Evolutionary conservation across 2,888 invertebrate genomes (phyloP), one percentile per base, ranked within the genome.

Genomic region (Folsomia manolachei): DNA sequence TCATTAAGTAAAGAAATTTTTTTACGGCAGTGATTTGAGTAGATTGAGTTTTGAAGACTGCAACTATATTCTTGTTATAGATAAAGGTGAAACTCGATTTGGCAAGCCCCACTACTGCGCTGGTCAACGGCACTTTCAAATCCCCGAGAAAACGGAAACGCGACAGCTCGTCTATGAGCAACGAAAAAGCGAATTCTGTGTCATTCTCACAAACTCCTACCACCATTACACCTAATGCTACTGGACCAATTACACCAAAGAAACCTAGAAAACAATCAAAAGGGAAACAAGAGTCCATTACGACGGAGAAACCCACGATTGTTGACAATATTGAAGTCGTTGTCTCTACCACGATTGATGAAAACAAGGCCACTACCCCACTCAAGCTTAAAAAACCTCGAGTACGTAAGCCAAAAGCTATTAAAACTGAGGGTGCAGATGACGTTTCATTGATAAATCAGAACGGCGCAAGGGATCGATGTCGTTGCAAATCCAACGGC

Each of bases 41-140:
- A n/a, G n/a, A n/a, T n/a, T n/a, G n/a, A n/a, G n/a, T n/a, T n/a
- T n/a, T n/a, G n/a, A n/a, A n/a, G n/a, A n/a, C n/a, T n/a, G n/a
- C n/a, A n/a, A n/a, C n/a, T n/a, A n/a, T n/a, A 39, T 39, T 39
- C 39, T 39, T 39, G 14, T 39, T 39, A 39, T 14, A 39, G 39
- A 39, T 39, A 9, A 39, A 39, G 14, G 56, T 14, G 56, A 56
- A 56, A 21, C 19, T 7, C 56, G 4, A 56, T 7, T 51, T n/a
- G 19, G 56, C 18, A 56, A 56, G 56, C 39, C 7, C 39, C 4
- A 39, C 14, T 60, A 25, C 68, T 19, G 18, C 27, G 26, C 27
- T 60, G 9, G 19, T 56, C 26, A 68, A 68, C 26, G 68, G 68
- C 2, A 56, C 11, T 56, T 7, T 56, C 7, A 56, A 56, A 7